Evolutionary conservation across 2,113 vertebrate species (phyloP).

Genomic region (Fulmarus glacialis): DNA sequence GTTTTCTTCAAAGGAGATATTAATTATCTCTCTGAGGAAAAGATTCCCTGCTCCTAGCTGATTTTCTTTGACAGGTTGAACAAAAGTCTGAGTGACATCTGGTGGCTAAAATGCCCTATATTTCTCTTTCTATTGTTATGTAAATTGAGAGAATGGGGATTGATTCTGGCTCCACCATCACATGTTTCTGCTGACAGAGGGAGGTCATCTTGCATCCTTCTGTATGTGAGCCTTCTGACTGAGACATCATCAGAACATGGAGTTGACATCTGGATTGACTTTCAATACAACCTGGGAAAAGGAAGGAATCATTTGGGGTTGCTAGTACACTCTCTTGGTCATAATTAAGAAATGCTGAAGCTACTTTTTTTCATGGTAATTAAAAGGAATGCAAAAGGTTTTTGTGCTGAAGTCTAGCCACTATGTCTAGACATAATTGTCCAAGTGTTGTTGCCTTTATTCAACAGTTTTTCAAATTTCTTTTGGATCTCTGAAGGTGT

Average conservation of each 20-base stretch:
- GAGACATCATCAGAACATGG: not conserved
- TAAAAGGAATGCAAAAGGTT: not conserved
- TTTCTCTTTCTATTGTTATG: not conserved
- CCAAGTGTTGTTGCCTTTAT: not conserved
- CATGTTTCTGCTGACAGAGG: not conserved
- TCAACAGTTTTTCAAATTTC: not conserved
- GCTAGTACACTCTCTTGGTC: not conserved
- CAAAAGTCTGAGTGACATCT: constrained; percentile 1
- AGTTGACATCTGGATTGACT: not conserved
- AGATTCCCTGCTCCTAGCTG: not conserved
- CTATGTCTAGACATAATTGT: not conserved
- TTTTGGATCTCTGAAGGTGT: not conserved
- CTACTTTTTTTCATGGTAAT: not conserved
- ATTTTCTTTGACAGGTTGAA: not conserved
- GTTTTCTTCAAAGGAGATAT: not conserved
- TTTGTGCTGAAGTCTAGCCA: not conserved
- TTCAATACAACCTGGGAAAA: not conserved
- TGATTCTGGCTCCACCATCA: not conserved
- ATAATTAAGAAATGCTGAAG: not conserved
- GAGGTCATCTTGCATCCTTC: not conserved
- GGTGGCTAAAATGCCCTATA: not conserved
- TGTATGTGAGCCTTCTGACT: not conserved
- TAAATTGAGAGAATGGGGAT: not conserved
- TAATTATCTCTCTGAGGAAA: not conserved
- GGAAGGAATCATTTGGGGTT: not conserved